Evolutionary conservation across 2,797 vertebrate genomes (phyloP).

Genomic region (Heliangelus exortis): DNA sequence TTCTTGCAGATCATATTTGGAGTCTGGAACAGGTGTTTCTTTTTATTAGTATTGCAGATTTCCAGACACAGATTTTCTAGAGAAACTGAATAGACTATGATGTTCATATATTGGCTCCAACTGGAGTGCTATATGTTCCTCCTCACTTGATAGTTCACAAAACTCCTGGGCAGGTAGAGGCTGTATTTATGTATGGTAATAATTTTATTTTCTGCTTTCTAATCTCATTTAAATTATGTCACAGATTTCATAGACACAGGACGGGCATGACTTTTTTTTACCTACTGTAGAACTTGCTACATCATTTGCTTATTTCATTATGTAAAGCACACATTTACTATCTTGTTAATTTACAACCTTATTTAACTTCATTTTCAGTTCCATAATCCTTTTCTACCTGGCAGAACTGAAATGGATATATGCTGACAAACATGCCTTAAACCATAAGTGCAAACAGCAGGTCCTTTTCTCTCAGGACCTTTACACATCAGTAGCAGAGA

Average conservation of each 20-base stretch:
- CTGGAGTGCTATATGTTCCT: rapidly evolving
- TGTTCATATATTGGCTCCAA: background rate
- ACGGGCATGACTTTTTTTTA: background rate
- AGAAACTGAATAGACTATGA: background rate
- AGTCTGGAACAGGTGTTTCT: background rate
- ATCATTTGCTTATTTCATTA: background rate
- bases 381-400: background rate
- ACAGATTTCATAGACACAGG: background rate
- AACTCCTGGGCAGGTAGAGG: background rate
- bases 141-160: background rate
- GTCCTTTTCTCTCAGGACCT: background rate
- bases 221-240: background rate
- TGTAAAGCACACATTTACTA: background rate
- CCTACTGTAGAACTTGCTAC: background rate
- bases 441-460: background rate
- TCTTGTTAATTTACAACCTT: background rate
- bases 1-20: background rate
- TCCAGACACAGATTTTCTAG: background rate
- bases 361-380: background rate
- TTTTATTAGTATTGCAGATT: background rate
- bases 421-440: background rate
- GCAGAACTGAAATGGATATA: background rate
- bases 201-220: background rate
- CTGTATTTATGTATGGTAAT: background rate
- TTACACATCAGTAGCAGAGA: background rate